phyloP scores from a whole-genome alignment of 2,113 vertebrate species.

The Perca schrenkii region DNA sequence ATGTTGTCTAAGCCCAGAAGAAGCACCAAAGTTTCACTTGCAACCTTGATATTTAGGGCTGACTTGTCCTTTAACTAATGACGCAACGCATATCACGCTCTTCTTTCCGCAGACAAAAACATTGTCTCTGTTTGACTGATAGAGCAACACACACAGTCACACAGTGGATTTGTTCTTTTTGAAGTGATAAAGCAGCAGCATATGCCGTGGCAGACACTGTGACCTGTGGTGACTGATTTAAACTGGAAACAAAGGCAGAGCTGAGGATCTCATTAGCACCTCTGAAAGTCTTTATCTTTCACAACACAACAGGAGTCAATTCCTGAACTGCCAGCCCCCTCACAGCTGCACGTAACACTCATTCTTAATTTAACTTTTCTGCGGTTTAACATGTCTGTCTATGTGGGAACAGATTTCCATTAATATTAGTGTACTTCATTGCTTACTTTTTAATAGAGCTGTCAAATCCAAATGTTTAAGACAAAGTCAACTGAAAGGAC shows the following conservation, averaged over 20 bases:
- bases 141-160: slow-evolving; percentile 25
- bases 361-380: slow-evolving; percentile 42
- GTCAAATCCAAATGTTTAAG: slow-evolving; percentile 10
- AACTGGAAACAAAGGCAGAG: slow-evolving; percentile 67
- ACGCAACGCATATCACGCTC: not conserved
- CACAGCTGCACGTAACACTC: slow-evolving; percentile 38
- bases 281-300: slow-evolving; percentile 65
- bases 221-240: slow-evolving; percentile 74
- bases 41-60: not conserved
- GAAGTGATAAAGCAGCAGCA: slow-evolving; percentile 63
- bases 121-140: slow-evolving; percentile 23
- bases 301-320: slow-evolving; percentile 50
- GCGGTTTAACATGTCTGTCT: not conserved
- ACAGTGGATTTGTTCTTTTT: slow-evolving; percentile 53
- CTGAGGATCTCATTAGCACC: slow-evolving; percentile 72
- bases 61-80: slow-evolving; percentile 24
- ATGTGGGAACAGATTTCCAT: slow-evolving; percentile 12
- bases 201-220: slow-evolving; percentile 54
- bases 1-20: not conserved
- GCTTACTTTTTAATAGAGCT: slow-evolving; percentile 6
- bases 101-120: slow-evolving; percentile 15
- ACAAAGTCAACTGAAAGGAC: slow-evolving; percentile 9
- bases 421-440: not conserved
- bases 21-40: not conserved
- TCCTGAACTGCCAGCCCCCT: slow-evolving; percentile 35